phyloP scores from a whole-genome alignment of 2,797 vertebrate species.

The Microhierax caerulescens region DNA sequence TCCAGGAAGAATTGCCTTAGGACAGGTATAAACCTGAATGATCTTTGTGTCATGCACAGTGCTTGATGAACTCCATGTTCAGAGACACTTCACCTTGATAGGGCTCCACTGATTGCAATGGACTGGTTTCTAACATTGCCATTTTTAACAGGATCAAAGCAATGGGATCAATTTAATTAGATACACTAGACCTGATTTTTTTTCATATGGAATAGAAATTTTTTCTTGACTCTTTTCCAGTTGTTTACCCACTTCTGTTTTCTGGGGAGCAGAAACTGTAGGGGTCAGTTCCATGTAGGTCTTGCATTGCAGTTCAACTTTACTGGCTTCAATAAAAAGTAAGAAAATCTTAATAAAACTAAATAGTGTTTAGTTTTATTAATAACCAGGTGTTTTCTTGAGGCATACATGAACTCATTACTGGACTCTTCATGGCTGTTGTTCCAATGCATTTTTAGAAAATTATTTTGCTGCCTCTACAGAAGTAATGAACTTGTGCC shows the following conservation, averaged over 20 bases:
- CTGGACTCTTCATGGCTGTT: background rate
- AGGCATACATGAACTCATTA: background rate
- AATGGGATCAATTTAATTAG: background rate
- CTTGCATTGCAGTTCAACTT: background rate
- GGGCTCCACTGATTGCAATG: background rate
- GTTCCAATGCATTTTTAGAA: background rate
- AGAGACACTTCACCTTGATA: background rate
- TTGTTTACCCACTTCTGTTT: background rate
- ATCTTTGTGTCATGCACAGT: background rate
- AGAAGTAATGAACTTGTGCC: background rate
- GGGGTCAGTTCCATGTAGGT: background rate
- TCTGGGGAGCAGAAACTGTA: background rate
- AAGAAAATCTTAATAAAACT: background rate
- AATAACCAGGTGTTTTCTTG: background rate
- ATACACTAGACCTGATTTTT: background rate
- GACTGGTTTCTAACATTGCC: background rate
- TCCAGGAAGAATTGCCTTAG: background rate
- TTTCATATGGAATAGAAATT: background rate
- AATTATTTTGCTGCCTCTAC: background rate
- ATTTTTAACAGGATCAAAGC: background rate
- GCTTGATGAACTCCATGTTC: background rate
- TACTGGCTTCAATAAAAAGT: background rate
- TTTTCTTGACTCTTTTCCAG: background rate
- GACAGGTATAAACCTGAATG: background rate
- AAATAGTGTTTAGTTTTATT: background rate